Conservation (phyloP, 2,797 vertebrate species). For the Poeciliopsis infans region DNA sequence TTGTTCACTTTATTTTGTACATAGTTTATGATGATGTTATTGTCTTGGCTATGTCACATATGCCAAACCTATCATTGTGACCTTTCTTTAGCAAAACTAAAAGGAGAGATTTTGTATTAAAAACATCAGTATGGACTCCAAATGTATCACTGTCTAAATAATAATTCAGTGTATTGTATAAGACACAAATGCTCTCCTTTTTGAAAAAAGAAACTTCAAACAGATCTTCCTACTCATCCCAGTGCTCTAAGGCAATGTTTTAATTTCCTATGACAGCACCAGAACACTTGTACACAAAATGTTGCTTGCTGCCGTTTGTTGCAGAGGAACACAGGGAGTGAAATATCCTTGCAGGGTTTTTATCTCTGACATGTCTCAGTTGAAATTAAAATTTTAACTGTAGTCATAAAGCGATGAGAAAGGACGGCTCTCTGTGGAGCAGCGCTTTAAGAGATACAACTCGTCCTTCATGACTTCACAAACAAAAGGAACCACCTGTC, state of each 20-base stretch:
- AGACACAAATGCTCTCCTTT: slow-evolving; percentile 35
- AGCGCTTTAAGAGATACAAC: slow-evolving; percentile 3
- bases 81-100: neutral
- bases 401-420: slow-evolving; percentile 16
- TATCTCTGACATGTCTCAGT: slow-evolving; percentile 12
- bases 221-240: slow-evolving; percentile 28
- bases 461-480: slow-evolving; percentile 23
- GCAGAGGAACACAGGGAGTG: slow-evolving; percentile 50
- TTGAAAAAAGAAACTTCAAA: slow-evolving; percentile 60
- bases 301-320: slow-evolving; percentile 50
- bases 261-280: slow-evolving; percentile 63
- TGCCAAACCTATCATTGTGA: neutral
- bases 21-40: neutral
- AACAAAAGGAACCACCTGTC: slow-evolving; percentile 11
- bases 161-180: slow-evolving; percentile 37
- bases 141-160: slow-evolving; percentile 40
- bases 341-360: slow-evolving; percentile 26
- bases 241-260: slow-evolving; percentile 46
- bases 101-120: neutral
- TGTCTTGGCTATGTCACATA: neutral
- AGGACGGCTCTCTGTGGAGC: slow-evolving; percentile 12
- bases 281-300: slow-evolving; percentile 61
- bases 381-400: slow-evolving; percentile 34
- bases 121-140: slow-evolving; percentile 11
- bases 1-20: neutral